Evolutionary conservation across 2,888 invertebrate genomes (phyloP), one percentile per base, ranked within the genome.

Genomic region (Perizoma flavofasciatum): DNA sequence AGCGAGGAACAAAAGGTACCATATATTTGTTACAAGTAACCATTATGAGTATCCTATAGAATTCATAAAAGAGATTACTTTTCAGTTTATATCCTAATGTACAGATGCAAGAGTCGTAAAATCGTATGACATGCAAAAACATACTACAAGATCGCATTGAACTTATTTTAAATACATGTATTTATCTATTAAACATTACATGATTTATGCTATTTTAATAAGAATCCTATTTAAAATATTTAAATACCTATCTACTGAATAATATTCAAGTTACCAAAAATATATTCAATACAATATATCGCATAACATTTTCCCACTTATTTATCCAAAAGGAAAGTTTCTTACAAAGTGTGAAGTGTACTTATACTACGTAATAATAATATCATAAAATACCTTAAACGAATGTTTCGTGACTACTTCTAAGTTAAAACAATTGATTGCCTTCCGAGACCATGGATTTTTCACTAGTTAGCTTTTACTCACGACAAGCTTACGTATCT

Each of bases 221-320:
- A 62, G 55, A 62, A 11, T 41, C 51, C 58, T 62, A 62, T 62
- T 51, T 58, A 58, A 58, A 62, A 57, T 61, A 58, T 58, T 62
- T 62, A 55, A 62, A 58, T 62, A 62, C 57, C 61, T 61, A 58
- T 58, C 54, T 62, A 62, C 49, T 43, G 51, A 59, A 59, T 49
- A 59, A 45, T 59, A 49, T 48, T 59, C 43, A 51, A 39, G 32
- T n/a, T 56, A 37, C 37, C 48, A 43, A 33, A 51, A 51, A 58
- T 41, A 57, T 44, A 50, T 51, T 47, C 9, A 7, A n/a, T 43
- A 34, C 37, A 39, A 43, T 51, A 43, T 44, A 9, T 47, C 57
- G 33, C 43, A 55, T 37, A 61, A 40, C 37, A n/a, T 37, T 46
- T 33, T 45, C 34, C 39, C 44, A 43, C 34, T n/a, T 10, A 8